A percentile compares a stretch with the other conserved stretches of the same genome.
Evolutionary conservation across 1,140 invertebrate species (phyloP).

Genomic region (Heliconius melpomene): DNA sequence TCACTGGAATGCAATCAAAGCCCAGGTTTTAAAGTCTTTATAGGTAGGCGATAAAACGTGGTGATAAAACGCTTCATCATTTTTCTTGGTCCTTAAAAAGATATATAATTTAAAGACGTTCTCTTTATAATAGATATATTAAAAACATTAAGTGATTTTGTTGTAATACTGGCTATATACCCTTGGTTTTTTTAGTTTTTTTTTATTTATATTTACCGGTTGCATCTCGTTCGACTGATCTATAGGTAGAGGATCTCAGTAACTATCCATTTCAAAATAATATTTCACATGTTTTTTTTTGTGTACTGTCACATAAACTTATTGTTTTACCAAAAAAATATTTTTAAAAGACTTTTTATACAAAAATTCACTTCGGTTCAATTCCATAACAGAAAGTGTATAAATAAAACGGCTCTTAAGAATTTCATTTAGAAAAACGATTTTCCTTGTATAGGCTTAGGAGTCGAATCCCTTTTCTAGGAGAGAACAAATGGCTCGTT

Average conservation of each 20-base stretch:
- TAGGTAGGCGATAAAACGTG: slow-evolving; percentile 51
- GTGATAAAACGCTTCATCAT: slow-evolving; percentile 38
- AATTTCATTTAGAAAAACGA: slow-evolving; percentile 1
- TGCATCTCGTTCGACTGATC: no score
- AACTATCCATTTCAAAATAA: no score
- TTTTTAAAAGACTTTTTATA: not conserved
- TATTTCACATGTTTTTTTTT: no score
- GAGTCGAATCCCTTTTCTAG: slow-evolving; percentile 9
- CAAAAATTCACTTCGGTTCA: not conserved
- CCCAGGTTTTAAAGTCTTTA: slow-evolving; percentile 49
- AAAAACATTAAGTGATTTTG: not conserved
- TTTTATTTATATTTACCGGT: not conserved
- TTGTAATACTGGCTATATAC: not conserved
- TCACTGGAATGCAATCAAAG: slow-evolving; percentile 45
- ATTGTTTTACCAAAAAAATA: no score
- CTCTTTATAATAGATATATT: slow-evolving; percentile 16
- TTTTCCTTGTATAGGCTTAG: slow-evolving; percentile 4
- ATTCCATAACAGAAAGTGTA: not conserved
- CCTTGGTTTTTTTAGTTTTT: not conserved
- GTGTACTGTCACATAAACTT: no score
- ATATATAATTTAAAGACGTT: slow-evolving; percentile 13
- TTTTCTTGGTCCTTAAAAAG: slow-evolving; percentile 36
- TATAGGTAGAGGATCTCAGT: no score
- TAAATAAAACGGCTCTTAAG: not conserved
- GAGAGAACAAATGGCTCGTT: slow-evolving; percentile 14